Evolutionary conservation across 2,888 invertebrate species (phyloP), one percentile per base, ranked within the genome.

Genomic region (Cantharis nigra): DNA sequence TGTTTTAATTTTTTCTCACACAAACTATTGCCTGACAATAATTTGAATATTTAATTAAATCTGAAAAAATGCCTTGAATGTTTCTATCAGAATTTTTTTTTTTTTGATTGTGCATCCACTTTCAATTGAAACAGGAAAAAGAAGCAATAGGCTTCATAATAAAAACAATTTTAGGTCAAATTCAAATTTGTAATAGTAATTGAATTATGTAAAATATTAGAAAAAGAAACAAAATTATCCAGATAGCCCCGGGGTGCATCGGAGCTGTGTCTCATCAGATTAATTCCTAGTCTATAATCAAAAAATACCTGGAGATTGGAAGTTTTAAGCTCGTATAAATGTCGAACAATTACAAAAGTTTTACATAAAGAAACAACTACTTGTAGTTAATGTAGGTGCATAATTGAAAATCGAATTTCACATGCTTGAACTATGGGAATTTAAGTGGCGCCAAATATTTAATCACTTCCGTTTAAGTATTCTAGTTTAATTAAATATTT

Each of bases 1-100:
- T 72, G 63, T 67, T 63, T 67, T 72, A 13, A 72, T 65, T 72
- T 62, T 63, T 72, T 63, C 72, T n/a, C 72, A 67, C n/a, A n/a
- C 7, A 49, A 49, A 49, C 49, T 49, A n/a, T n/a, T n/a, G n/a
- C 49, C 49, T n/a, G n/a, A n/a, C 49, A 1, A 49, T 49, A 49
- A n/a, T 49, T 49, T 49, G 49, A n/a, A 49, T n/a, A n/a, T 49
- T n/a, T n/a, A n/a, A 49, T 49, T 49, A 49, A 49, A 49, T 49
- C 7, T 49, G 2, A 10, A 2, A 9, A 10, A 11, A 11, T 30
- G 10, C 3, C 28, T 26, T 9, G 26, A 26, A 26, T 9, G 1
- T 26, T 26, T 26, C 26, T 26, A 26, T 26, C 23, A 23, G 5
- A 23, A 23, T 16, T 16, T 1, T 23, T 23, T 23, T 23, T 1